Percentiles rank a stretch among this genome's conserved stretches.
These are phyloP conservation scores for Nomada fucata DNA, from an alignment of 2,888 invertebrate species.

Conservation along the genomic window DNA sequence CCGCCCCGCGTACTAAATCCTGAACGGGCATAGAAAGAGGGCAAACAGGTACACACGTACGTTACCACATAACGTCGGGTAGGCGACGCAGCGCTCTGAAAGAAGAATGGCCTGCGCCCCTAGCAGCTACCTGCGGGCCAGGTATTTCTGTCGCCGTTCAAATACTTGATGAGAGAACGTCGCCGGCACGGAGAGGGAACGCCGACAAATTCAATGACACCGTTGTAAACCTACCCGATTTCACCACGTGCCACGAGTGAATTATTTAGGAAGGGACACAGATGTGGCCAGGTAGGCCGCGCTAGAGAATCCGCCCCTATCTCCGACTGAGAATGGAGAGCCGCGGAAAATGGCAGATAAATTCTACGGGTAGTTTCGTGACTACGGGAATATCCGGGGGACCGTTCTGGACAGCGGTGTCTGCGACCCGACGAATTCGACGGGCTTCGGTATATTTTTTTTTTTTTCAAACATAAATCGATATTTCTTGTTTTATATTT, in stretches of 20 bases:
- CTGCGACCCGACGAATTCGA: neutral
- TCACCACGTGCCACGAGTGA: conserved; percentile 27
- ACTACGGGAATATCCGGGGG: neutral
- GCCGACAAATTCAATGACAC: conserved; percentile 32
- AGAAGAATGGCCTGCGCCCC: conserved; percentile 34
- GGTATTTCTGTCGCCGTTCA: conserved; percentile 31
- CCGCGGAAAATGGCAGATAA: conserved; percentile 13
- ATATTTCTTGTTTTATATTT: neutral
- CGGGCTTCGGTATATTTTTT: neutral
- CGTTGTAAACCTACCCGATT: conserved; percentile 22
- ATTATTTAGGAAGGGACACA: conserved; percentile 32
- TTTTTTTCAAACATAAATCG: neutral
- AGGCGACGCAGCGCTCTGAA: conserved; percentile 10
- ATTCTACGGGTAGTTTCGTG: neutral
- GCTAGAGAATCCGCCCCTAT: no score
- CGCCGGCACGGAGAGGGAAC: conserved; percentile 2
- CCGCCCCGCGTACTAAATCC: conserved; percentile 27
- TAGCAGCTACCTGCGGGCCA: conserved; percentile 16
- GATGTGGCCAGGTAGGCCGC: neutral
- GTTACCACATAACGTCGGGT: neutral
- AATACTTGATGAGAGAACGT: conserved; percentile 35
- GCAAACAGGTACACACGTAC: neutral
- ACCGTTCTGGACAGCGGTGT: neutral
- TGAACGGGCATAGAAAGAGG: conserved; percentile 40
- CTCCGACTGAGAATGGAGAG: neutral